Conservation (phyloP, 2,113 vertebrate species). For the Pterocles burchelli region DNA sequence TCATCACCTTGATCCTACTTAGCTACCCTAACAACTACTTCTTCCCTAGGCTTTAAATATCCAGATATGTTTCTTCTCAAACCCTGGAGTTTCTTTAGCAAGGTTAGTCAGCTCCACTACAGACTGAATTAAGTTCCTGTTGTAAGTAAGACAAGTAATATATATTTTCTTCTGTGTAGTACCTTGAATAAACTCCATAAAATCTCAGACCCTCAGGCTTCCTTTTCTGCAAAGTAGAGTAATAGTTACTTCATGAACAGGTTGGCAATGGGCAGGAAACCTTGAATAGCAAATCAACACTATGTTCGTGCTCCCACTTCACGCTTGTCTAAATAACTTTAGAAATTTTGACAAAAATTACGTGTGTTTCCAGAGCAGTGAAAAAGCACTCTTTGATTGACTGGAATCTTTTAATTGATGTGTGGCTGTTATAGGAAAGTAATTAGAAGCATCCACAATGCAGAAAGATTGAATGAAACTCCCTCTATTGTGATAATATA, state of each 20-base stretch:
- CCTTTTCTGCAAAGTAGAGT: not conserved
- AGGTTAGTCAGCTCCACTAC: not conserved
- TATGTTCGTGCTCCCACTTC: not conserved
- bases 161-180: not conserved
- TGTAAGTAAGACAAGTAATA: not conserved
- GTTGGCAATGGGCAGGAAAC: not conserved
- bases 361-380: not conserved
- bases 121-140: not conserved
- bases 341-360: not conserved
- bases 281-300: not conserved
- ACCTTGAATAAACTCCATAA: not conserved
- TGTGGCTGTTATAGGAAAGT: not conserved
- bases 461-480: not conserved
- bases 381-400: not conserved
- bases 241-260: not conserved
- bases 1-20: not conserved
- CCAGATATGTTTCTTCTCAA: not conserved
- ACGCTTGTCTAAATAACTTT: not conserved
- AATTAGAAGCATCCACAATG: not conserved
- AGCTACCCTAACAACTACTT: not conserved
- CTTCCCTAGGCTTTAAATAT: not conserved
- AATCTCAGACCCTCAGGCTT: not conserved
- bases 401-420: not conserved
- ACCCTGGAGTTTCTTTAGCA: not conserved
- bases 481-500: not conserved